phyloP scores from a whole-genome alignment of 92 coral and sea anemone species.

The Zoanthus gigantus region DNA sequence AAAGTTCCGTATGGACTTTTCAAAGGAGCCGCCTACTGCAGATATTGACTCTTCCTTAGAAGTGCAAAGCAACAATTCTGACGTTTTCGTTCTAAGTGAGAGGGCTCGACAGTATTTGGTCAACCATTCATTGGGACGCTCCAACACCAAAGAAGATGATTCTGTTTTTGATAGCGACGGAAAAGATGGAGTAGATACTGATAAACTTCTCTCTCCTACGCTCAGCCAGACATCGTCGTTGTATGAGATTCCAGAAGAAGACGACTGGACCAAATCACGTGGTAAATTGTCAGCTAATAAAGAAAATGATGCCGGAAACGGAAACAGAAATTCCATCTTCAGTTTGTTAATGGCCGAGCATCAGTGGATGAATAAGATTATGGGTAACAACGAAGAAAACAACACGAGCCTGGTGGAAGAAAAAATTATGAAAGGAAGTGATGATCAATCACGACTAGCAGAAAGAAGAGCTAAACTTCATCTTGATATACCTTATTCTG shows the following conservation, averaged over 20 bases:
- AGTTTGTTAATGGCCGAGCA: constrained; percentile 44
- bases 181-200: neutral
- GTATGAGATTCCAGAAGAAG: constrained; percentile 42
- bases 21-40: constrained; percentile 69
- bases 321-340: constrained; percentile 10
- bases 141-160: constrained; percentile 6
- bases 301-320: neutral
- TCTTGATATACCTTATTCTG: constrained; percentile 25
- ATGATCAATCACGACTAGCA: constrained; percentile 27
- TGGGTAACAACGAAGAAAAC: neutral
- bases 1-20: constrained; percentile 68
- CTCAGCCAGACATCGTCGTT: constrained; percentile 41
- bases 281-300: neutral
- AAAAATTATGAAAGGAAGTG: neutral
- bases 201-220: constrained; percentile 18
- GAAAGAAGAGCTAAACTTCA: constrained; percentile 48
- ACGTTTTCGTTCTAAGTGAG: neutral
- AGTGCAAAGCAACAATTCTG: neutral
- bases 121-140: constrained; percentile 10
- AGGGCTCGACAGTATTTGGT: constrained; percentile 46
- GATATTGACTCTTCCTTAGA: neutral
- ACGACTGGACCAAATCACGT: constrained; percentile 5
- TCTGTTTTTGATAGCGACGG: constrained; percentile 30
- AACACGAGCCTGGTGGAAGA: neutral
- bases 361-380: constrained; percentile 41